Evolutionary conservation across 35 echinoderm and acorn worm genomes (phyloP).

Genomic region (Chiridota heheva): DNA sequence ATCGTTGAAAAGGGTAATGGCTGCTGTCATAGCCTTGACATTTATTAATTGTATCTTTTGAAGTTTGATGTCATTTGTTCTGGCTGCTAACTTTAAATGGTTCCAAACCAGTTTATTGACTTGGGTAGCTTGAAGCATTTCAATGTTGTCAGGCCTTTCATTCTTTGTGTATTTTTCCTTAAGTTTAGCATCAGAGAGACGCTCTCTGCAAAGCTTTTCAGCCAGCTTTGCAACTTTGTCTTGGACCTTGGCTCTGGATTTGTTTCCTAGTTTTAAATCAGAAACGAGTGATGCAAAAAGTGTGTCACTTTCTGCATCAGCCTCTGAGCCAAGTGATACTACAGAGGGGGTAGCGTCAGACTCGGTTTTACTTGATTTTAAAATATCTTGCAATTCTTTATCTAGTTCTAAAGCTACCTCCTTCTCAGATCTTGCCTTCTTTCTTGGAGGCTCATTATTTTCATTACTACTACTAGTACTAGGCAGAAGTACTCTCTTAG

Average conservation of each 20-base stretch:
- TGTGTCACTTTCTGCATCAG: background rate
- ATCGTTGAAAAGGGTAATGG: background rate
- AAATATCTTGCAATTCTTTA: too few species aligned
- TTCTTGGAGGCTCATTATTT: too few species aligned
- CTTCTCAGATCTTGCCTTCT: too few species aligned
- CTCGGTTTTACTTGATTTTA: too few species aligned
- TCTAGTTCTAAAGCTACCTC: too few species aligned
- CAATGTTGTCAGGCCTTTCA: background rate
- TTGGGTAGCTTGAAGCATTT: background rate
- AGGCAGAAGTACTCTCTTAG: too few species aligned
- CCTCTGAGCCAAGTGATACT: too few species aligned
- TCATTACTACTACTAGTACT: too few species aligned
- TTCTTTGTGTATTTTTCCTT: background rate
- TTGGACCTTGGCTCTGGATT: background rate
- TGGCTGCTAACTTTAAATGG: background rate
- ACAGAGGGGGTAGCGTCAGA: too few species aligned
- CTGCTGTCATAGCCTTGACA: constrained; percentile 8
- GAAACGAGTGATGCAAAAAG: background rate
- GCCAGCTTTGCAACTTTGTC: background rate
- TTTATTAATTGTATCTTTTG: background rate
- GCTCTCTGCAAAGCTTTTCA: background rate
- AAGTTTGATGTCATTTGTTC: background rate
- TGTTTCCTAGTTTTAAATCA: background rate
- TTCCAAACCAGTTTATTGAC: constrained; percentile 2
- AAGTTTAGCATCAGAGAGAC: background rate